These are phyloP conservation scores for Lates japonicus DNA, from an alignment of 2,797 vertebrate species.

Conservation along the genomic window DNA sequence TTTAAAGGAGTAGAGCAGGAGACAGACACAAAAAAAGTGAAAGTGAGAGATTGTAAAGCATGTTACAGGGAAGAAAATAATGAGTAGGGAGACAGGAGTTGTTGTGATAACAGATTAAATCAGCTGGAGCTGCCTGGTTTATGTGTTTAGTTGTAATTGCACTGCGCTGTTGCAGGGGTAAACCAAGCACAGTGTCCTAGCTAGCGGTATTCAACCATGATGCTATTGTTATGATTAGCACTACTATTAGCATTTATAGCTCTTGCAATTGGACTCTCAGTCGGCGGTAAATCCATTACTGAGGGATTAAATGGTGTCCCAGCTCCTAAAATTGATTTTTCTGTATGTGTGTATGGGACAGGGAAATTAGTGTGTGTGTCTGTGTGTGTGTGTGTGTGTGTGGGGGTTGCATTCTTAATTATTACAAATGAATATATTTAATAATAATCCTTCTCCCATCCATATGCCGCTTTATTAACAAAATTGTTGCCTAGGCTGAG, in stretches of 20 bases:
- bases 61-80: constrained; percentile 7
- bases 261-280: constrained; percentile 78
- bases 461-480: constrained; percentile 29
- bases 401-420: too few relatives aligned
- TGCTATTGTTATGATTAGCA: constrained; percentile 69
- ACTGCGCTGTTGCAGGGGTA: neutral
- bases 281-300: constrained; percentile 72
- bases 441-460: constrained; percentile 17
- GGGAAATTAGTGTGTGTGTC: too few relatives aligned
- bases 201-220: constrained; percentile 49
- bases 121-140: constrained; percentile 51
- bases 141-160: constrained; percentile 54
- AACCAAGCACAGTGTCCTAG: constrained; percentile 50
- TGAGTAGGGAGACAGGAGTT: neutral
- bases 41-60: neutral
- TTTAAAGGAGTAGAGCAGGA: neutral
- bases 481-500: constrained; percentile 35
- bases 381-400: too few relatives aligned
- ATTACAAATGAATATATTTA: constrained; percentile 42
- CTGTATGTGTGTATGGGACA: too few relatives aligned
- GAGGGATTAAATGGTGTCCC: constrained; percentile 57
- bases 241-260: constrained; percentile 75
- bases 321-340: too few relatives aligned
- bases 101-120: constrained; percentile 55
- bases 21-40: neutral